Conservation (phyloP, 2,888 invertebrate genomes). For the Lithophane leautieri region DNA sequence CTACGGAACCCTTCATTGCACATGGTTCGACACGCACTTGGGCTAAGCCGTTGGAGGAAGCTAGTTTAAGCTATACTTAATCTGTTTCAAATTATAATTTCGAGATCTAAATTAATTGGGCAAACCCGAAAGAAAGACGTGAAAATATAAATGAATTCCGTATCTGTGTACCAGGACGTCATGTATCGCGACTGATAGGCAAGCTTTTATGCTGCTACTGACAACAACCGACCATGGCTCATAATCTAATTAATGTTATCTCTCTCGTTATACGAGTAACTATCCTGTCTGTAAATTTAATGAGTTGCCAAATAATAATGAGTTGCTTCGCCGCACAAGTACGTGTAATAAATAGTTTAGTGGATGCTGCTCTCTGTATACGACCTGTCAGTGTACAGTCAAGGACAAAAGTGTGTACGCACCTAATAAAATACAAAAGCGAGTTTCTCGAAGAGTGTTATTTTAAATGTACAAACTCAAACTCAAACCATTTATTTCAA, state of each 20-base stretch:
- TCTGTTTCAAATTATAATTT: too few species aligned
- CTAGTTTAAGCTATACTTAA: too few species aligned
- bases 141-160: too few species aligned
- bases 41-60: too few species aligned
- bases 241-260: constrained; percentile 22
- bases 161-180: not conserved
- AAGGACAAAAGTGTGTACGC: not conserved
- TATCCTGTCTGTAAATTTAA: constrained; percentile 2
- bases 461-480: too few species aligned
- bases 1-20: too few species aligned
- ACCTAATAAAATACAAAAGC: not conserved
- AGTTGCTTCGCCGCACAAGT: not conserved
- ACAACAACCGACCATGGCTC: not conserved
- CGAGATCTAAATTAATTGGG: too few species aligned
- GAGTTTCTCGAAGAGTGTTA: not conserved
- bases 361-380: not conserved
- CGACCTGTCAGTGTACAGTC: constrained; percentile 1
- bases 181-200: not conserved
- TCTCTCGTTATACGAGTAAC: constrained; percentile 10
- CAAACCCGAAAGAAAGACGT: too few species aligned
- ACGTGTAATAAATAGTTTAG: constrained; percentile 11
- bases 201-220: not conserved
- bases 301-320: constrained; percentile 22
- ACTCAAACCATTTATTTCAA: too few species aligned
- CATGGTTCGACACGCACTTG: too few species aligned